Conservation (phyloP, 2,888 invertebrate genomes). For the Octodonta nipae region DNA sequence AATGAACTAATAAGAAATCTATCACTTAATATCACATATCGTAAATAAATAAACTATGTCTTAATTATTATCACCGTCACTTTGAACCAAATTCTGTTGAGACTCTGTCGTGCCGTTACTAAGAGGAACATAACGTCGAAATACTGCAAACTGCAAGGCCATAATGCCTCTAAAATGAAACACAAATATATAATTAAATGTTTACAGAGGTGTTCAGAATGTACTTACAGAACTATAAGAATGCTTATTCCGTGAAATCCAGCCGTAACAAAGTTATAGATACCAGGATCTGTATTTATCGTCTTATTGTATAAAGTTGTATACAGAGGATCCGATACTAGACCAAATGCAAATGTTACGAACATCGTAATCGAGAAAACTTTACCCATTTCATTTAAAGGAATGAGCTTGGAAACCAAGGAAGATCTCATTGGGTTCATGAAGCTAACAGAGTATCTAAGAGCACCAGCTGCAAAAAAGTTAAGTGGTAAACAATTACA, state of each 20-base stretch:
- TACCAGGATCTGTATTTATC: slow-evolving; percentile 42
- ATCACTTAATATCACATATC: too few species aligned
- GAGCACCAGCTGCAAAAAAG: slow-evolving; percentile 32
- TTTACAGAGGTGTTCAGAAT: too few species aligned
- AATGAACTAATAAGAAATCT: too few species aligned
- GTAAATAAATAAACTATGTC: too few species aligned
- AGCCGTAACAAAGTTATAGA: slow-evolving; percentile 44
- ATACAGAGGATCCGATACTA: slow-evolving; percentile 49
- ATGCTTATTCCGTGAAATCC: slow-evolving; percentile 36
- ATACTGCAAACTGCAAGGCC: too few species aligned
- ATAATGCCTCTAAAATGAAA: too few species aligned
- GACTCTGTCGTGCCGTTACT: too few species aligned
- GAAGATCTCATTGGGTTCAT: slow-evolving; percentile 46
- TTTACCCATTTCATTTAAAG: slow-evolving; percentile 44
- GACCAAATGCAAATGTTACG: slow-evolving; percentile 48
- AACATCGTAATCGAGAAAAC: slow-evolving; percentile 55
- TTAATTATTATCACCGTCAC: too few species aligned
- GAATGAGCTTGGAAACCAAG: slow-evolving; percentile 46
- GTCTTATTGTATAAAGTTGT: slow-evolving; percentile 49
- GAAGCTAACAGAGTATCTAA: slow-evolving; percentile 41
- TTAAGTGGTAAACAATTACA: too few species aligned
- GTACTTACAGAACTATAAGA: slow-evolving; percentile 32
- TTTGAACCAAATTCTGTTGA: too few species aligned
- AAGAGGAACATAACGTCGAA: too few species aligned
- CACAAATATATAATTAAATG: too few species aligned